Conservation (phyloP, 2,113 vertebrate species). For the Orientallactaga bullata region DNA sequence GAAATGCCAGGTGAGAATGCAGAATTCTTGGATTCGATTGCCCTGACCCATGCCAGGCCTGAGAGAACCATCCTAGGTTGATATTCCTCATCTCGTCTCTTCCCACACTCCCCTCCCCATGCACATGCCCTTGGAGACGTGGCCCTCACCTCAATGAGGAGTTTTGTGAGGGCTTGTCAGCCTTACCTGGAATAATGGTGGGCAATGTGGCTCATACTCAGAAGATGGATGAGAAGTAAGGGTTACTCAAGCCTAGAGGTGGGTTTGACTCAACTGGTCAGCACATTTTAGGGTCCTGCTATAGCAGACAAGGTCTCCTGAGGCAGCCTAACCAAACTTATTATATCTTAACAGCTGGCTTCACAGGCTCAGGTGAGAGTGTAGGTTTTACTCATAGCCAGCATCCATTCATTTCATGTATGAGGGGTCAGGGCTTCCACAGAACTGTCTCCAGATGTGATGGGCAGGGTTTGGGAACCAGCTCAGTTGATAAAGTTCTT, state of each 20-base stretch:
- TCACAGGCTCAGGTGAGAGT: fast-evolving
- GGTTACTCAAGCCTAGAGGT: fast-evolving
- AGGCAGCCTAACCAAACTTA: fast-evolving
- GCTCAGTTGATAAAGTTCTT: no score
- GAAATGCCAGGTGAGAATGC: background rate
- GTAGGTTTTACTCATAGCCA: no score
- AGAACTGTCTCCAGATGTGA: background rate
- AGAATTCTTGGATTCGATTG: fast-evolving
- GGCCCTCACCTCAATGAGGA: fast-evolving
- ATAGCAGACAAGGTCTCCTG: no score
- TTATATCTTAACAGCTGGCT: no score
- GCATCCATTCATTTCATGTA: no score
- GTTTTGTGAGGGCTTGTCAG: fast-evolving
- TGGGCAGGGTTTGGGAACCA: no score
- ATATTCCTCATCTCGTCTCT: background rate
- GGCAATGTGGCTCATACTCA: fast-evolving
- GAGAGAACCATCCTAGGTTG: fast-evolving
- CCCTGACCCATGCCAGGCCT: background rate
- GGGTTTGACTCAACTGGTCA: background rate
- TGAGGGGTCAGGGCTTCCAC: background rate
- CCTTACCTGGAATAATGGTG: fast-evolving
- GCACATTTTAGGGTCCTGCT: background rate
- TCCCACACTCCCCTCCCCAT: no score
- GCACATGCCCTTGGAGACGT: fast-evolving
- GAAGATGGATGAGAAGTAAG: fast-evolving